Evolutionary conservation across 2,797 vertebrate genomes (phyloP).

Genomic region (Lutjanus argentimaculatus): DNA sequence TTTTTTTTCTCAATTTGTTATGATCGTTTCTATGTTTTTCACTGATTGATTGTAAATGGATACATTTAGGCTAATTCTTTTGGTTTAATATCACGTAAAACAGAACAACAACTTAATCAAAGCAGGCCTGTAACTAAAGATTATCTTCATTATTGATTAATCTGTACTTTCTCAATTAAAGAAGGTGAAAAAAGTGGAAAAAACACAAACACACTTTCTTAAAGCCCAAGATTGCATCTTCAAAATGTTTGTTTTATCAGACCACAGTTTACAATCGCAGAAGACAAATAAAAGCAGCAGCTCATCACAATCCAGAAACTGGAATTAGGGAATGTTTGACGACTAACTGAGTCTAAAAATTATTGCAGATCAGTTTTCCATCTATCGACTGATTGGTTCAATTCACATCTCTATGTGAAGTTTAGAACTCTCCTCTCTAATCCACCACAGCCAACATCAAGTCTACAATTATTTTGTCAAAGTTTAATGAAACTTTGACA

Average conservation of each 20-base stretch:
- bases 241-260: neutral
- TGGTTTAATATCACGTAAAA: neutral
- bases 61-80: neutral
- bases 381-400: accelerated
- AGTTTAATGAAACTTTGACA: conserved; percentile 17
- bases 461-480: conserved; percentile 16
- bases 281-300: neutral
- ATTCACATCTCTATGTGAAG: neutral
- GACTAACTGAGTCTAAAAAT: neutral
- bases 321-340: neutral
- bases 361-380: neutral
- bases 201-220: neutral
- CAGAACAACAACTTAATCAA: conserved; percentile 5
- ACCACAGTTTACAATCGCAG: neutral
- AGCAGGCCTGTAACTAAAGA: neutral
- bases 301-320: neutral
- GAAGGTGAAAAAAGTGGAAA: neutral
- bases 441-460: neutral
- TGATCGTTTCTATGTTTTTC: neutral
- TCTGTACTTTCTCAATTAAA: neutral
- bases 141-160: neutral
- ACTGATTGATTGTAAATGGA: neutral
- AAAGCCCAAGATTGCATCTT: neutral
- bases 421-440: neutral
- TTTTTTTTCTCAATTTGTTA: neutral